phyloP scores from a whole-genome alignment of 2,113 vertebrate species.

The Pterocles orientalis region DNA sequence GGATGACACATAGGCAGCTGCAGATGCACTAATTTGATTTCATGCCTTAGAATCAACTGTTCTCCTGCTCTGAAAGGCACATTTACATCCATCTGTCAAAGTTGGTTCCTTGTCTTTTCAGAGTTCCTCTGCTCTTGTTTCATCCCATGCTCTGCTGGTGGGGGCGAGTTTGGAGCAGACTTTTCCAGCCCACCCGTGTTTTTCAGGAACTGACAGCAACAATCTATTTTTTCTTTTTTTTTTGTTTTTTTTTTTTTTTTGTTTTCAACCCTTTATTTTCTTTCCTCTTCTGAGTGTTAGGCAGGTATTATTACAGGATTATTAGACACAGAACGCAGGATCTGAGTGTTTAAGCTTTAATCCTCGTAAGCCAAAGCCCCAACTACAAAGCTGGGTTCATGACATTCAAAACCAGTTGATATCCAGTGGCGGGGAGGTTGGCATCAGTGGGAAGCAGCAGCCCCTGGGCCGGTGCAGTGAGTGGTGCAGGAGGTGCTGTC shows the following conservation, averaged over 20 bases:
- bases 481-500: not conserved
- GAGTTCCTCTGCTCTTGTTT: constrained; percentile 41
- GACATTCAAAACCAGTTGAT: not conserved
- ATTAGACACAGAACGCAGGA: not conserved
- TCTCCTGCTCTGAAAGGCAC: constrained; percentile 67
- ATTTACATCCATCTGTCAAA: constrained; percentile 79
- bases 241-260: not conserved
- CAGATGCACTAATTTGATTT: constrained; percentile 94
- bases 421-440: not conserved
- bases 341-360: constrained; percentile 43
- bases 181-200: not conserved
- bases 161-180: constrained; percentile 45
- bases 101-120: constrained; percentile 59
- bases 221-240: rapidly evolving
- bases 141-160: constrained; percentile 7
- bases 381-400: not conserved
- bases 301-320: not conserved
- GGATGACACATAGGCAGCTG: constrained; percentile 77
- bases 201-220: not conserved
- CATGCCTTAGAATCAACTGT: constrained; percentile 76
- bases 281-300: not conserved
- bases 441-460: not conserved
- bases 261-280: not conserved
- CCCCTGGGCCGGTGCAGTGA: not conserved
- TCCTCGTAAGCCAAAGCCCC: not conserved